These are phyloP conservation scores for Microcaecilia unicolor DNA, from an alignment of 2,797 vertebrate species.

Conservation along the genomic window DNA sequence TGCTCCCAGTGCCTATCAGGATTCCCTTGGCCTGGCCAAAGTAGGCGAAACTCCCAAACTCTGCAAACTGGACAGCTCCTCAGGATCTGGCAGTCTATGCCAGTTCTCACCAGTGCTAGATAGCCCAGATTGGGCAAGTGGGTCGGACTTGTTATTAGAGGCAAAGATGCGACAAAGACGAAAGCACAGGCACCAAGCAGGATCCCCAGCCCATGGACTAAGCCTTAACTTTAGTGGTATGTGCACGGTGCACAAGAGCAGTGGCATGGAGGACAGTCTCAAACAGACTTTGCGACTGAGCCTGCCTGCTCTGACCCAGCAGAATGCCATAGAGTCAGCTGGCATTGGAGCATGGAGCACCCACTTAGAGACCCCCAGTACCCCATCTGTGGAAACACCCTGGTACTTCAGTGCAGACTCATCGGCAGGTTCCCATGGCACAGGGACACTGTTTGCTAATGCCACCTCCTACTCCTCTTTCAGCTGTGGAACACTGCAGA, in stretches of 20 bases:
- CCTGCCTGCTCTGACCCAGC: slow-evolving; percentile 80
- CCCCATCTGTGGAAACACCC: slow-evolving; percentile 60
- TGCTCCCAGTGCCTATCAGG: slow-evolving; percentile 39
- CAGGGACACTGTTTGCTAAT: slow-evolving; percentile 62
- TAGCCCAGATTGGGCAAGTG: slow-evolving; percentile 70
- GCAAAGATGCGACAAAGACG: slow-evolving; percentile 36
- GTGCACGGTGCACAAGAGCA: slow-evolving; percentile 70
- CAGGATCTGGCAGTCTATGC: slow-evolving; percentile 63
- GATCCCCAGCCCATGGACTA: slow-evolving; percentile 12
- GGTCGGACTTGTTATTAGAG: slow-evolving; percentile 10
- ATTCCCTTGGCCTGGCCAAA: slow-evolving; percentile 27
- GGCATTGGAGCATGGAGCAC: slow-evolving; percentile 77
- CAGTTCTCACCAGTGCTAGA: slow-evolving; percentile 90
- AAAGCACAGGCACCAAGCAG: slow-evolving; percentile 18
- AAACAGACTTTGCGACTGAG: slow-evolving; percentile 68
- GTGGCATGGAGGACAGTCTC: slow-evolving; percentile 73
- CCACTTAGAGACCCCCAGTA: slow-evolving; percentile 86
- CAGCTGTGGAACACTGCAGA: slow-evolving; percentile 68
- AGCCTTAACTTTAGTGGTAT: slow-evolving; percentile 50
- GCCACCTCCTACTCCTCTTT: slow-evolving; percentile 42
- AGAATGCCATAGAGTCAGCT: slow-evolving; percentile 52
- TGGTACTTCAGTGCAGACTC: slow-evolving; percentile 83
- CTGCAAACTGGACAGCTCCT: slow-evolving; percentile 57
- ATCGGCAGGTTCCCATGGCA: slow-evolving; percentile 74
- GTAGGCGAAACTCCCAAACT: slow-evolving; percentile 57